Conservation (phyloP, 1,140 invertebrate genomes). For the Drosophila pachea region DNA sequence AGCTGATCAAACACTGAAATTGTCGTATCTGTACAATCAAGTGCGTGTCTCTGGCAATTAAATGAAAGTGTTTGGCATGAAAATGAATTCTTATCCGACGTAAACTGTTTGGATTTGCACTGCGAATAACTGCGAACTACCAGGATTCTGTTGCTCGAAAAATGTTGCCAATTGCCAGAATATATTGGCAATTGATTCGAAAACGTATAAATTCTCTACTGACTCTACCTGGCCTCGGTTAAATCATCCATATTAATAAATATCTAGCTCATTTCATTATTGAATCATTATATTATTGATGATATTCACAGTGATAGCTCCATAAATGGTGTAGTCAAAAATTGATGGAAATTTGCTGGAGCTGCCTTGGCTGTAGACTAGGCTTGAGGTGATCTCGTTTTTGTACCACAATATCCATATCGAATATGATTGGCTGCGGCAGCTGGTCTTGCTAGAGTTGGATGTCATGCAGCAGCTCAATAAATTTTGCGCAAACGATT, state of each 20-base stretch:
- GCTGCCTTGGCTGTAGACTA: too few relatives aligned
- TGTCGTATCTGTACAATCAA: neutral
- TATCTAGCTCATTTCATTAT: too few relatives aligned
- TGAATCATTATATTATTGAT: too few relatives aligned
- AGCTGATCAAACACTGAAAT: constrained; percentile 57
- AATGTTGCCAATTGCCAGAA: neutral
- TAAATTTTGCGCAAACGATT: constrained; percentile 74
- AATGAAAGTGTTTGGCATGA: constrained; percentile 8
- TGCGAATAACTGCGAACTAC: neutral
- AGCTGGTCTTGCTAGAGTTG: constrained; percentile 52
- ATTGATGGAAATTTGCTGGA: too few relatives aligned
- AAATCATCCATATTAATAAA: too few relatives aligned
- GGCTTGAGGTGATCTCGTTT: too few relatives aligned
- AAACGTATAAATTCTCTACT: neutral
- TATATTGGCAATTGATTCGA: constrained; percentile 8
- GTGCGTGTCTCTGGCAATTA: constrained; percentile 27
- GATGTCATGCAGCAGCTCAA: constrained; percentile 76
- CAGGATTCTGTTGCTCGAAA: too few relatives aligned
- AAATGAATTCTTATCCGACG: constrained; percentile 3
- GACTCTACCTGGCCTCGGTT: too few relatives aligned
- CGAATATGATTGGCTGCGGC: constrained; percentile 41
- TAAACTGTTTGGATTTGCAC: constrained; percentile 6
- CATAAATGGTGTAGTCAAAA: neutral
- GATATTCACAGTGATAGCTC: neutral
- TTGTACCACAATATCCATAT: constrained; percentile 9